These are phyloP conservation scores for Dreissena polymorpha DNA, from an alignment of 1,140 invertebrate species.

Conservation along the genomic window DNA sequence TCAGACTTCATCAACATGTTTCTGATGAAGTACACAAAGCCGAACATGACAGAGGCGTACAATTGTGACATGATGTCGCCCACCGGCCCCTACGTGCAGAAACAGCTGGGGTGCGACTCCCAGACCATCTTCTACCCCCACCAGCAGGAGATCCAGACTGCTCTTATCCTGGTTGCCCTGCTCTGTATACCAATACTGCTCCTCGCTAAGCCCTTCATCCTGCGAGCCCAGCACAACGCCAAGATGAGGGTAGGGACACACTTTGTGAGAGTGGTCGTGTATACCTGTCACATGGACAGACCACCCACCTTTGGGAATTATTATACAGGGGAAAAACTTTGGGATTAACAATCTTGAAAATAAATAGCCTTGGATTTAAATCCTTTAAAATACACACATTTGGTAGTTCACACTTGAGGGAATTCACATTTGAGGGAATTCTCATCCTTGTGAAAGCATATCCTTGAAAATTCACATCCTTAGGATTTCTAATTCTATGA, in stretches of 20 bases:
- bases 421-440: too few relatives aligned
- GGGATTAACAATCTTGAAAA: too few relatives aligned
- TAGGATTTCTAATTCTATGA: too few relatives aligned
- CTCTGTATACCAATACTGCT: constrained; percentile 95
- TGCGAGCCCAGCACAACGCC: constrained; percentile 52
- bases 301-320: background rate
- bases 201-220: constrained; percentile 82
- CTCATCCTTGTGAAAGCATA: too few relatives aligned
- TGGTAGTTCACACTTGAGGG: too few relatives aligned
- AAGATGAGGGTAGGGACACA: constrained; percentile 59
- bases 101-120: constrained; percentile 47
- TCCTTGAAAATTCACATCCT: too few relatives aligned
- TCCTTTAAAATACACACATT: too few relatives aligned
- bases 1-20: constrained; percentile 79
- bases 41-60: constrained; percentile 18
- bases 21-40: constrained; percentile 68
- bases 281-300: background rate
- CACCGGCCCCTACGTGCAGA: background rate
- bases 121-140: constrained; percentile 63
- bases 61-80: constrained; percentile 28
- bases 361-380: too few relatives aligned
- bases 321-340: too few relatives aligned
- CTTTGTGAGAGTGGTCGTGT: background rate
- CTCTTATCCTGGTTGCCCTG: constrained; percentile 87
- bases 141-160: constrained; percentile 84